Evolutionary conservation across 2,888 invertebrate species (phyloP).

Genomic region (Aproaerema taeniolella): DNA sequence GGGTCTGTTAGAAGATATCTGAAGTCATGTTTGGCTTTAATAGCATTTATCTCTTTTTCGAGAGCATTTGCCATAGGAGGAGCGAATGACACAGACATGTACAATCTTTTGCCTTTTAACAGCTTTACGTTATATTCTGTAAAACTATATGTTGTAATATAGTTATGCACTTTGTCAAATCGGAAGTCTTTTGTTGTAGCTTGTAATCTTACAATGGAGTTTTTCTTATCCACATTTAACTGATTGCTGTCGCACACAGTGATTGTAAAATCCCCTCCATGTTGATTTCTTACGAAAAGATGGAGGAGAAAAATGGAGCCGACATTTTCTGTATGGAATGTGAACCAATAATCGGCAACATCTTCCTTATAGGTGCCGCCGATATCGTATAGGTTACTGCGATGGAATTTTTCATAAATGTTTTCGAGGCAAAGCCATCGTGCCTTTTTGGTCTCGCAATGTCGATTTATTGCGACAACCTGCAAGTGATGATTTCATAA

Average conservation of each 20-base stretch:
- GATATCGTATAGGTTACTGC: conserved; percentile 56
- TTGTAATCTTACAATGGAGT: conserved; percentile 35
- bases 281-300: conserved; percentile 47
- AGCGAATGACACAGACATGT: conserved; percentile 42
- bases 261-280: conserved; percentile 38
- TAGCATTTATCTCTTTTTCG: conserved; percentile 30
- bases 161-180: conserved; percentile 34
- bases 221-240: conserved; percentile 40
- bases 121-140: conserved; percentile 46
- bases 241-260: conserved; percentile 38
- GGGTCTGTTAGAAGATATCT: conserved; percentile 47
- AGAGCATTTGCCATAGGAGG: conserved; percentile 22
- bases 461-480: conserved; percentile 46
- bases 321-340: conserved; percentile 47
- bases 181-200: conserved; percentile 35
- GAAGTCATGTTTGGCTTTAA: conserved; percentile 47
- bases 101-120: conserved; percentile 45
- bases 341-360: conserved; percentile 54
- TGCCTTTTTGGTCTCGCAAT: conserved; percentile 45
- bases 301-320: conserved; percentile 49
- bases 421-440: conserved; percentile 52
- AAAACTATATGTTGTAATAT: conserved; percentile 54
- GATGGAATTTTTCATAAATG: conserved; percentile 50
- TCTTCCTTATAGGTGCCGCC: conserved; percentile 57
- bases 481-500: no score